Evolutionary conservation across 2,888 invertebrate species (phyloP).

Genomic region (Ptilodon capucinus): DNA sequence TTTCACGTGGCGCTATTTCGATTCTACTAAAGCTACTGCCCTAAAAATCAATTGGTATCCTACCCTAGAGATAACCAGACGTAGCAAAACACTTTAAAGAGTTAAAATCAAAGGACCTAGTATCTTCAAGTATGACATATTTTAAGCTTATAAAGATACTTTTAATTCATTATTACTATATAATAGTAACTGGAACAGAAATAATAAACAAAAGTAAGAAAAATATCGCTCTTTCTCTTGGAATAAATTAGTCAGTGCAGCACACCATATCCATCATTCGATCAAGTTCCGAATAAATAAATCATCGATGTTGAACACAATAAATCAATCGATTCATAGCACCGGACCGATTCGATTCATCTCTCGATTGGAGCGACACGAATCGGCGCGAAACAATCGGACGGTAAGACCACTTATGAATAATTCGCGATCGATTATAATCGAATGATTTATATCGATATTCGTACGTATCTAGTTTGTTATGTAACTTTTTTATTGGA

Average conservation of each 20-base stretch:
- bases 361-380: slow-evolving; percentile 58
- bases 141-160: slow-evolving; percentile 1
- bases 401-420: slow-evolving; percentile 46
- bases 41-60: no score
- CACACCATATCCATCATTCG: slow-evolving; percentile 43
- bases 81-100: no score
- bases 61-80: no score
- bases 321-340: slow-evolving; percentile 70
- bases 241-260: slow-evolving; percentile 28
- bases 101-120: no score
- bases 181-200: slow-evolving; percentile 5
- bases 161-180: slow-evolving; percentile 5
- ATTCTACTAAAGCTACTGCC: no score
- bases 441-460: slow-evolving; percentile 42
- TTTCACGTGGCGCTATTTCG: slow-evolving; percentile 34
- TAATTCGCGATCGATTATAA: slow-evolving; percentile 54
- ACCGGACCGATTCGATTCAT: slow-evolving; percentile 72
- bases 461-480: slow-evolving; percentile 9
- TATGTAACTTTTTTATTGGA: slow-evolving; percentile 3
- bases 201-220: slow-evolving; percentile 12
- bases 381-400: slow-evolving; percentile 58
- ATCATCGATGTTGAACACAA: slow-evolving; percentile 62
- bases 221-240: slow-evolving; percentile 20
- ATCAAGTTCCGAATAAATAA: slow-evolving; percentile 62
- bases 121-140: no score